phyloP scores from a whole-genome alignment of 2,113 vertebrate species.

The Myocastor coypus region DNA sequence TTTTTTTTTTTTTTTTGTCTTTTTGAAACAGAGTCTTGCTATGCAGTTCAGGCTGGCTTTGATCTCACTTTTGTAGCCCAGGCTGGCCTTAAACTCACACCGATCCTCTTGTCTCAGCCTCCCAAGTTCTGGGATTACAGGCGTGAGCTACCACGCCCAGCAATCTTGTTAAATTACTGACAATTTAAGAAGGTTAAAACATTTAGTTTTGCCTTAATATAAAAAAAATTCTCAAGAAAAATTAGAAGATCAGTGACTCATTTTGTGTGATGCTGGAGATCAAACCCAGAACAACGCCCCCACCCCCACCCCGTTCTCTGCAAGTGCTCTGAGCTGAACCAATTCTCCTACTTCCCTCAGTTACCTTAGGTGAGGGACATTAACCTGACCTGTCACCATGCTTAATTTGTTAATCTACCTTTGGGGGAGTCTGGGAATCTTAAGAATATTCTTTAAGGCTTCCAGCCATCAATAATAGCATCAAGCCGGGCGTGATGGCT shows the following conservation, averaged over 20 bases:
- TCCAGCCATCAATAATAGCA: slow-evolving; percentile 49
- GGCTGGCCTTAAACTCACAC: too few species aligned
- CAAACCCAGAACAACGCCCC: background rate
- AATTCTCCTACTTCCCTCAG: background rate
- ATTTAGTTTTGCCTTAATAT: background rate
- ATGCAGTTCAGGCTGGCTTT: too few species aligned
- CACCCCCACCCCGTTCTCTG: background rate
- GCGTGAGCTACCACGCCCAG: too few species aligned
- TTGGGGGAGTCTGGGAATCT: background rate
- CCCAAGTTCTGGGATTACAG: too few species aligned
- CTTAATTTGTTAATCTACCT: background rate
- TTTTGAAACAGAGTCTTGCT: too few species aligned
- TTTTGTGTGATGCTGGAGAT: background rate
- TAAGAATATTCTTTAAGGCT: background rate
- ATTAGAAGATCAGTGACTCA: background rate
- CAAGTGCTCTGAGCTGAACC: too few species aligned
- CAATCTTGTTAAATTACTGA: background rate
- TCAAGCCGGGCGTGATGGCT: too few species aligned
- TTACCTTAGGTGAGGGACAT: background rate
- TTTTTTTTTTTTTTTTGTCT: too few species aligned
- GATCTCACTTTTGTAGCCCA: too few species aligned
- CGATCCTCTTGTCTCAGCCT: too few species aligned
- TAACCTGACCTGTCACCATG: background rate
- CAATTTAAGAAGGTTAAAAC: background rate
- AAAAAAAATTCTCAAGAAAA: background rate